These are phyloP conservation scores for Xerus rutilus DNA, from an alignment of 2,797 vertebrate species.

Conservation along the genomic window DNA sequence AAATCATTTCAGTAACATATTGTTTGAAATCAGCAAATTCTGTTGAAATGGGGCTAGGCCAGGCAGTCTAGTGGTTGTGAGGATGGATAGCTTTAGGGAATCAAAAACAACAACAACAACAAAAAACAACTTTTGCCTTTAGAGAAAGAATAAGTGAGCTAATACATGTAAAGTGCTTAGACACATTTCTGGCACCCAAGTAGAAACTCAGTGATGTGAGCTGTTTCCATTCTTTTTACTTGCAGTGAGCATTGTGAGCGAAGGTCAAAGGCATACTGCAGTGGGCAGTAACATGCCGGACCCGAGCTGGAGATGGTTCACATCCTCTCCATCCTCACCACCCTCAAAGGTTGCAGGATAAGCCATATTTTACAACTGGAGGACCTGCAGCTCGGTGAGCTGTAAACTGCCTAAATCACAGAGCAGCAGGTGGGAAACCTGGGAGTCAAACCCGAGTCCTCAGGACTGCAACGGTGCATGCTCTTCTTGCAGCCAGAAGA, in stretches of 20 bases:
- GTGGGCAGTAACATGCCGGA: neutral
- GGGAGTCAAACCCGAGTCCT: neutral
- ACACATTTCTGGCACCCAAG: conserved; percentile 61
- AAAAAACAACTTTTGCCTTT: conserved; percentile 41
- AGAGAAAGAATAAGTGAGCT: conserved; percentile 60
- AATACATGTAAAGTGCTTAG: conserved; percentile 59
- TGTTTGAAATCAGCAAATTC: conserved; percentile 72
- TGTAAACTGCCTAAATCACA: neutral
- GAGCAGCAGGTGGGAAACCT: neutral
- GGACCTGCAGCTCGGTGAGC: neutral
- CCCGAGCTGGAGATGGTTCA: neutral
- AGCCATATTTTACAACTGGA: neutral
- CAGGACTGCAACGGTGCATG: neutral
- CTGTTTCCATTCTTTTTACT: conserved; percentile 45
- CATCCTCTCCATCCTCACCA: neutral
- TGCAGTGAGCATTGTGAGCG: neutral
- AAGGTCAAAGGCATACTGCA: conserved; percentile 40
- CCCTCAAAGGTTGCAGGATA: neutral
- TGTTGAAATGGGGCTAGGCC: conserved; percentile 34
- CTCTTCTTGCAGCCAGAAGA: neutral
- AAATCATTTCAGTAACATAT: conserved; percentile 61
- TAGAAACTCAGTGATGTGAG: conserved; percentile 39
- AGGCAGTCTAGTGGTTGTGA: conserved; percentile 36
- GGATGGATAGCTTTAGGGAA: conserved; percentile 49
- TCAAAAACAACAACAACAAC: neutral